Base-by-base conservation (phyloP, 2,888 invertebrate genomes). In the Pasiphila rectangulata region DNA sequence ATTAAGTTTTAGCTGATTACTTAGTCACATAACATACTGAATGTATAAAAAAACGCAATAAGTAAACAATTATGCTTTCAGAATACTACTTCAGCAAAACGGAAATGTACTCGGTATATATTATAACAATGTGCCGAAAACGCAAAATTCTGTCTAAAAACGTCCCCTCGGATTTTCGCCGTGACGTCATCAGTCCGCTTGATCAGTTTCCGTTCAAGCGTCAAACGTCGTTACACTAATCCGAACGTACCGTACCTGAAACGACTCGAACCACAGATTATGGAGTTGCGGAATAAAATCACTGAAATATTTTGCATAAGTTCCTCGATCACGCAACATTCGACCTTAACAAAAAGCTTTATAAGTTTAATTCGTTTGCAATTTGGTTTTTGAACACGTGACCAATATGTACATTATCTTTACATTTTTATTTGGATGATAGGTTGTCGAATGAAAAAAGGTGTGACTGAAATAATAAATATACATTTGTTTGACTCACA, bases 211-310 rank as follows among this genome's bases (percentile, higher is more conserved):
- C 46, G 56, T 45, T 57, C 56, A 52, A 21, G 46, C 54, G 56
- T 51, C 54, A 57, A 57, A 57, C 50, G 47, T 51, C 43, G 51
- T 57, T 54, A 51, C 45, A 49, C 46, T 56, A 54, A 56, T 51
- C 56, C 51, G 37, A 42, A 41, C 44, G 37, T 45, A 41, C 44
- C 38, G n/a, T 48, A 50, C 50, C 37, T 32, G 51, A 54, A 43
- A 51, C 47, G 49, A 47, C 47, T 12, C n/a, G n/a, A n/a, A 4
- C 30, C 16, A 30, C 9, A 15, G 15, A 30, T 15, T 30, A 30
- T n/a, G 2, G 7, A 6, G 2, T 2, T 6, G 1, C 12, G 6
- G 7, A 27, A 27, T 13, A 13, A 13, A 27, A 27, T 0, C 2
- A 10, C 10, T 24, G 10, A 10, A 10, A n/a, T n/a, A n/a, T n/a